Evolutionary conservation across 2,113 vertebrate genomes (phyloP), one percentile per base, ranked within the genome.

Genomic region (Balaeniceps rex): DNA sequence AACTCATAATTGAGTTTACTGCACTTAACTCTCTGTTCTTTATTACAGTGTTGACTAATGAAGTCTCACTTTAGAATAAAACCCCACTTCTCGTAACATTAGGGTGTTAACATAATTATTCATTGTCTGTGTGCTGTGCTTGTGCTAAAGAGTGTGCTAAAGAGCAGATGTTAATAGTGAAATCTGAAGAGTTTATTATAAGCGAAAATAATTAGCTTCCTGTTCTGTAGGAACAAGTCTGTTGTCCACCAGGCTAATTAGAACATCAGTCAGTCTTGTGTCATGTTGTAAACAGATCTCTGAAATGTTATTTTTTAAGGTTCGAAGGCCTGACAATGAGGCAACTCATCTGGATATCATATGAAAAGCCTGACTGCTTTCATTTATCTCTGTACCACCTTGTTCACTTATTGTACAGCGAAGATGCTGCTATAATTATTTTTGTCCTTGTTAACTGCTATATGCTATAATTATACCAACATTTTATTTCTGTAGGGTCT

Each of bases 201-300:
- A 69, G 42, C 61, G 82, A 89, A 96, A 89, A 70, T 91, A 93
- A 93, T 96, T 91, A 96, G 70, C 87, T 96, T 95, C 95, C 91
- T 97, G 89, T 94, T 95, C 75, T 94, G 83, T 77, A 95, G 75
- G 78, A 94, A 89, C 81, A 93, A 89, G 78, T 74, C 74, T 94
- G 57, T 65, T 93, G 95, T 96, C 87, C 95, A 93, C 61, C 70
- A 93, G 54, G 71, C 61, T 94, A 91, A 93, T 94, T 94, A 93
- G 77, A 95, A 77, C 57, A 96, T 52, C 77, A 87, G 84, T 63
- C 78, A 91, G 74, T 38, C 87, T 92, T 87, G 70, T 91, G 84
- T 89, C 70, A 63, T 80, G 58, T 16, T 93, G 87, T 63, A 95
- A 95, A 54, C 81, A 87, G 88, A 87, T 89, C 81, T 65, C 83